Conservation (phyloP, 1,140 invertebrate genomes). For the Leptinotarsa undecemlineata region DNA sequence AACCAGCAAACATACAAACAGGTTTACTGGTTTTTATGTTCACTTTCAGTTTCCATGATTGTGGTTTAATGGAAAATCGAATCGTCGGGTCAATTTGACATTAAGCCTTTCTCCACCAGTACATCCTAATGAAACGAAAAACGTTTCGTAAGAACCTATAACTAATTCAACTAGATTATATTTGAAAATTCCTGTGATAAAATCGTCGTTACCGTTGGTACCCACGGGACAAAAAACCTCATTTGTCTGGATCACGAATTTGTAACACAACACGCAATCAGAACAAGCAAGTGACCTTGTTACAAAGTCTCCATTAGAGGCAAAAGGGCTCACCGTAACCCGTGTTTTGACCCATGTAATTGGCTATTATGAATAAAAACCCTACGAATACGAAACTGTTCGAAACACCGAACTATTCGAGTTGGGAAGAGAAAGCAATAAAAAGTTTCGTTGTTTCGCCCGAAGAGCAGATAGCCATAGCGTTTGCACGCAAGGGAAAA, state of each 20-base stretch:
- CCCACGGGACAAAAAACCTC: too few relatives aligned
- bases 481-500: constrained; percentile 16
- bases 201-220: too few relatives aligned
- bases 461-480: constrained; percentile 11
- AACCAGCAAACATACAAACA: too few relatives aligned
- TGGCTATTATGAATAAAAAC: constrained; percentile 34
- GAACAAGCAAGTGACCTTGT: constrained; percentile 14
- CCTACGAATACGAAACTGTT: constrained; percentile 20
- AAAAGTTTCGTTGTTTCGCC: constrained; percentile 36
- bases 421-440: constrained; percentile 32
- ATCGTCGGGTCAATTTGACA: too few relatives aligned
- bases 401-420: constrained; percentile 29
- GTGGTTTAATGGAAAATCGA: too few relatives aligned
- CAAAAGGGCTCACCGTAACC: constrained; percentile 21
- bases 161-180: too few relatives aligned
- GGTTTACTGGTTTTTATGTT: too few relatives aligned
- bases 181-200: too few relatives aligned
- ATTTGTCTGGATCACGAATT: not conserved
- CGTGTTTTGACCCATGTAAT: constrained; percentile 33
- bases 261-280: constrained; percentile 1
- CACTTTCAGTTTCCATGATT: too few relatives aligned
- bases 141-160: too few relatives aligned
- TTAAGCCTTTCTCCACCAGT: too few relatives aligned
- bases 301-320: not conserved
- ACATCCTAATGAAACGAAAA: too few relatives aligned